A percentile compares a stretch with the other conserved stretches of the same genome.
Conservation (phyloP, 2,797 vertebrate genomes). For the Cottoperca gobio region DNA sequence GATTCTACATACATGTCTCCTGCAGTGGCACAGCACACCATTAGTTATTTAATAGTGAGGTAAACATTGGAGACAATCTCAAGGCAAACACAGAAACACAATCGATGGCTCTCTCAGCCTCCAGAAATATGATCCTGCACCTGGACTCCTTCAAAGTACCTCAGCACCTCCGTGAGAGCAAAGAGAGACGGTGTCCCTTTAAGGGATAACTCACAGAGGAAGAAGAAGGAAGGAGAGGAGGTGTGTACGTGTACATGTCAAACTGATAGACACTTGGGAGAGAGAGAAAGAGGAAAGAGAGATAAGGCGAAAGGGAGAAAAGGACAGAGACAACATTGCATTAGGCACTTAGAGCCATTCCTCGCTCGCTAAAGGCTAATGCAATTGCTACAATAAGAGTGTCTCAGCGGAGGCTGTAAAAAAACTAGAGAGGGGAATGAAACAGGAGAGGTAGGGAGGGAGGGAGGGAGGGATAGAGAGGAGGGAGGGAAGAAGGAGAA, state of each 20-base stretch:
- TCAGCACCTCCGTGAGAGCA: slow-evolving; percentile 53
- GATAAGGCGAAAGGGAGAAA: slow-evolving; percentile 70
- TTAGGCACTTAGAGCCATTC: slow-evolving; percentile 83
- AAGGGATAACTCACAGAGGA: slow-evolving; percentile 75
- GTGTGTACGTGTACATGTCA: slow-evolving; percentile 75
- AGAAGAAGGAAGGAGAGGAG: slow-evolving; percentile 66
- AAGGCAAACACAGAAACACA: slow-evolving; percentile 66
- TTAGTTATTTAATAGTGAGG: slow-evolving; percentile 49
- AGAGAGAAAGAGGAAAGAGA: slow-evolving; percentile 57
- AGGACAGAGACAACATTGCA: slow-evolving; percentile 76
- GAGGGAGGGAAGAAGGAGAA: slow-evolving; percentile 60
- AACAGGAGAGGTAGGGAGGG: slow-evolving; percentile 74
- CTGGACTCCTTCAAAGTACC: slow-evolving; percentile 57
- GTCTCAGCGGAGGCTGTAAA: slow-evolving; percentile 82
- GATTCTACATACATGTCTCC: slow-evolving; percentile 38
- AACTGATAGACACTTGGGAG: slow-evolving; percentile 71
- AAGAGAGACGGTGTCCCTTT: slow-evolving; percentile 72
- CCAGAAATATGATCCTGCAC: slow-evolving; percentile 69
- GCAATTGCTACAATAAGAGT: slow-evolving; percentile 85
- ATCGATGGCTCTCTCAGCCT: slow-evolving; percentile 67
- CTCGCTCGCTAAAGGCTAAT: slow-evolving; percentile 83
- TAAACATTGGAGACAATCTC: slow-evolving; percentile 64
- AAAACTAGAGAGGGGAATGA: slow-evolving; percentile 76
- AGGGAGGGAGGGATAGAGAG: slow-evolving; percentile 47
- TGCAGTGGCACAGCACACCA: slow-evolving; percentile 46